Conservation (phyloP, 1,140 invertebrate species). For the Pseudomyrmex flavicornis region DNA sequence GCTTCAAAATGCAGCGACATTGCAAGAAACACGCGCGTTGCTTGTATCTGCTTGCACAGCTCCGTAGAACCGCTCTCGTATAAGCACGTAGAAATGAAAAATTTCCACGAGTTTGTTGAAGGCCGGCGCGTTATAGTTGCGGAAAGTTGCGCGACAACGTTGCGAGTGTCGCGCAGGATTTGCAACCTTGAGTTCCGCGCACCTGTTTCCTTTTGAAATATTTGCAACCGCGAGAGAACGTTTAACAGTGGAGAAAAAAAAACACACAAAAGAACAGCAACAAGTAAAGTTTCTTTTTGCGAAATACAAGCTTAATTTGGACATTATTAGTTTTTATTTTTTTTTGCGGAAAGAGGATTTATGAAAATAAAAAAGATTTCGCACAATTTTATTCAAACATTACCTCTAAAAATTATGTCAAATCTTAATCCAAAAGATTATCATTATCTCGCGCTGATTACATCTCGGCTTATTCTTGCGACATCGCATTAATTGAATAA, state of each 20-base stretch:
- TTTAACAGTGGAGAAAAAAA: constrained; percentile 30
- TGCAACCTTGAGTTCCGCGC: constrained; percentile 41
- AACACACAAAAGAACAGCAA: not conserved
- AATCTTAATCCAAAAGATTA: no score
- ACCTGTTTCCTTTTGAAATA: constrained; percentile 37
- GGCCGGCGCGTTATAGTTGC: not conserved
- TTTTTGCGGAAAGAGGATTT: no score
- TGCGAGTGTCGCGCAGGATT: constrained; percentile 14
- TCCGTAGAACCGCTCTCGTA: not conserved
- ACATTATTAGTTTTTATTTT: no score
- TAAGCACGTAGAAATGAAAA: constrained; percentile 34
- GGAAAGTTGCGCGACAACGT: constrained; percentile 28
- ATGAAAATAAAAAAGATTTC: no score
- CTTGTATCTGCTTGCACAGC: not conserved
- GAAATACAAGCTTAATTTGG: no score
- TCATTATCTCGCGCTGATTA: not conserved
- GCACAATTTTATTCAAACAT: no score
- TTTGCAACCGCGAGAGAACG: constrained; percentile 27
- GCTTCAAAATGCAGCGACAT: not conserved
- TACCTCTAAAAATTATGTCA: no score
- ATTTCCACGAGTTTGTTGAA: constrained; percentile 45
- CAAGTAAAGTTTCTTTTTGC: constrained; percentile 1
- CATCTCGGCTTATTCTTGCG: not conserved
- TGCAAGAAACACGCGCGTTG: not conserved
- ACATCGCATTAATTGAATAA: constrained; percentile 10